Conservation (phyloP, 2,113 vertebrate genomes). For the Agapornis roseicollis region DNA sequence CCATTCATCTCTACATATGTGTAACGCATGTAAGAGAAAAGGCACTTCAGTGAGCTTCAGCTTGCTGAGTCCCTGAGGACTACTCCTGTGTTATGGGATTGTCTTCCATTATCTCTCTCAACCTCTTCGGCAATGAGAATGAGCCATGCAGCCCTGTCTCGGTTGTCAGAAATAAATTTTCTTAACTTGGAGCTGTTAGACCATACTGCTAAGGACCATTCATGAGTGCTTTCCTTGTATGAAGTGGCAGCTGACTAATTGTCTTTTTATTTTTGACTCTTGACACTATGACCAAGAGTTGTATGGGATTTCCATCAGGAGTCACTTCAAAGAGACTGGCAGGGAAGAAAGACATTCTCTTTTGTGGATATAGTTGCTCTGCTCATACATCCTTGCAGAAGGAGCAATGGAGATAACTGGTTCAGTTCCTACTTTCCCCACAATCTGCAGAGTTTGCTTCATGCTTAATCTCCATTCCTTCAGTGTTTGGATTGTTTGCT, state of each 20-base stretch:
- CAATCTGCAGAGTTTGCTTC: background rate
- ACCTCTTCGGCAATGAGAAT: background rate
- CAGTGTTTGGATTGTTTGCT: background rate
- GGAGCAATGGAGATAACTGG: background rate
- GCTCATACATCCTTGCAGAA: background rate
- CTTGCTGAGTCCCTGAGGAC: background rate
- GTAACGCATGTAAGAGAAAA: background rate
- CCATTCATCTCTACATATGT: background rate
- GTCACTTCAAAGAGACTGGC: background rate
- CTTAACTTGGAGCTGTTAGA: background rate
- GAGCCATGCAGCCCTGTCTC: background rate
- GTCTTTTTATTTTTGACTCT: background rate
- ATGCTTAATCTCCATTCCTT: background rate
- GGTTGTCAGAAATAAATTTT: background rate
- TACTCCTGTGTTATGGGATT: background rate
- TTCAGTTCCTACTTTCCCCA: background rate
- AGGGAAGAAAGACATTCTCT: background rate
- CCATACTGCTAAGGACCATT: background rate
- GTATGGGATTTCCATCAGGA: background rate
- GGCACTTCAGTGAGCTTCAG: background rate
- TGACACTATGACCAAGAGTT: background rate
- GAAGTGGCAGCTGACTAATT: background rate
- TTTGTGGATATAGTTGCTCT: background rate
- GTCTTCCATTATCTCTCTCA: accelerated
- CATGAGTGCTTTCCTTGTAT: background rate